These are phyloP conservation scores for Drosophila mercatorum DNA, from an alignment of 2,888 invertebrate genomes.

Conservation along the genomic window DNA sequence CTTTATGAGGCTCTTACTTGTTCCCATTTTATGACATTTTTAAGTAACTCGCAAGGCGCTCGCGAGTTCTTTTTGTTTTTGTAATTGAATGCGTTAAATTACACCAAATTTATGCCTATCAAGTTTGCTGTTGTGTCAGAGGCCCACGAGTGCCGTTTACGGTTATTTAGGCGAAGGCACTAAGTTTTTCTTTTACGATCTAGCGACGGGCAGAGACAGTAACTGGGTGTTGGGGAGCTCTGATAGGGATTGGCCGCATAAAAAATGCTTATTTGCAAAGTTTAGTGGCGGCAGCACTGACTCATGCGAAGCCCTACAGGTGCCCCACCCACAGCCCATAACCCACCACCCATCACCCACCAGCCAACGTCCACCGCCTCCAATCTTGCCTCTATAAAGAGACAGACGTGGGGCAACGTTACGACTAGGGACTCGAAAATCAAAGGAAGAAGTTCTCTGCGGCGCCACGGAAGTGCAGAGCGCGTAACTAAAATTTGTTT, in stretches of 20 bases:
- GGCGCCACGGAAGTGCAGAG: conserved; percentile 75
- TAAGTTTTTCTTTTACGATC: conserved; percentile 72
- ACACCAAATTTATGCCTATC: conserved; percentile 78
- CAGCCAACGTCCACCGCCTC: not conserved
- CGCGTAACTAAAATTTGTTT: conserved; percentile 75
- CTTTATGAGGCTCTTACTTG: conserved; percentile 55
- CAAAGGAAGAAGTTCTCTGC: conserved; percentile 37
- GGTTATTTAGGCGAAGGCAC: conserved; percentile 76
- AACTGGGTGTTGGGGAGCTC: conserved; percentile 1
- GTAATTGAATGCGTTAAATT: conserved; percentile 78
- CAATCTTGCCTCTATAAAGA: not conserved
- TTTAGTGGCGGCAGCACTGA: conserved; percentile 69
- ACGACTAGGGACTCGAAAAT: conserved; percentile 31
- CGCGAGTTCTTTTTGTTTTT: conserved; percentile 46
- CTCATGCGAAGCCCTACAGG: conserved; percentile 68
- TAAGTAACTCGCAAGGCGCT: conserved; percentile 73
- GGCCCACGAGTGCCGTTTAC: conserved; percentile 72
- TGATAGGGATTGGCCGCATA: conserved; percentile 61
- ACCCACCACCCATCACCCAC: not conserved
- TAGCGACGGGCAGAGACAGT: conserved; percentile 30
- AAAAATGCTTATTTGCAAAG: conserved; percentile 77
- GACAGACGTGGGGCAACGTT: conserved; percentile 49
- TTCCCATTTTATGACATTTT: conserved; percentile 71
- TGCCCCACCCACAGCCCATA: conserved; percentile 41
- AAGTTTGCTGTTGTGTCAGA: conserved; percentile 53